phyloP scores from a whole-genome alignment of 1,140 invertebrate genomes.

The Magallana ariakensis region DNA sequence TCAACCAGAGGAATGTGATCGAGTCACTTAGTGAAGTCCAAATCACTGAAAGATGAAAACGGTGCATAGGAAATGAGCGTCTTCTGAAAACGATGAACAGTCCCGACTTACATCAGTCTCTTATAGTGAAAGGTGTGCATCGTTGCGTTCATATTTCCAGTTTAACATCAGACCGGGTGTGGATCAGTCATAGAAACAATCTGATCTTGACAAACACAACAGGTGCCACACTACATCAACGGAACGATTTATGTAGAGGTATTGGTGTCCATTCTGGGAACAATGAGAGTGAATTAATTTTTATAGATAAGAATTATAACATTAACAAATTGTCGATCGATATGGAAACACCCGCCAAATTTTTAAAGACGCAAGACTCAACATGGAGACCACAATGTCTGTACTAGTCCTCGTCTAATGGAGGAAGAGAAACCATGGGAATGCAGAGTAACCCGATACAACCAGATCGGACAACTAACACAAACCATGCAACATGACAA shows the following conservation, averaged over 20 bases:
- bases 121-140: background rate
- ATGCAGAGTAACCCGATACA: background rate
- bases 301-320: background rate
- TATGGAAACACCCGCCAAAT: background rate
- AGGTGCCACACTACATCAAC: background rate
- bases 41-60: background rate
- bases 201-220: background rate
- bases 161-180: background rate
- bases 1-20: background rate
- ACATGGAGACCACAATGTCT: background rate
- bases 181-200: background rate
- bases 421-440: background rate
- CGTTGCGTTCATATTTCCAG: background rate
- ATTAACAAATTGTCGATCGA: background rate
- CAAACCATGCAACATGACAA: background rate
- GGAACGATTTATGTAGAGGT: background rate
- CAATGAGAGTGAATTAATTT: background rate
- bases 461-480: background rate
- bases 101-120: background rate
- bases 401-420: background rate
- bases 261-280: background rate
- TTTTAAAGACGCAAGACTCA: background rate
- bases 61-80: background rate
- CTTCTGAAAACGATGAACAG: background rate
- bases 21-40: background rate